These are phyloP conservation scores for Alloplasta piceator DNA, from an alignment of 2,888 invertebrate species.

Conservation along the genomic window DNA sequence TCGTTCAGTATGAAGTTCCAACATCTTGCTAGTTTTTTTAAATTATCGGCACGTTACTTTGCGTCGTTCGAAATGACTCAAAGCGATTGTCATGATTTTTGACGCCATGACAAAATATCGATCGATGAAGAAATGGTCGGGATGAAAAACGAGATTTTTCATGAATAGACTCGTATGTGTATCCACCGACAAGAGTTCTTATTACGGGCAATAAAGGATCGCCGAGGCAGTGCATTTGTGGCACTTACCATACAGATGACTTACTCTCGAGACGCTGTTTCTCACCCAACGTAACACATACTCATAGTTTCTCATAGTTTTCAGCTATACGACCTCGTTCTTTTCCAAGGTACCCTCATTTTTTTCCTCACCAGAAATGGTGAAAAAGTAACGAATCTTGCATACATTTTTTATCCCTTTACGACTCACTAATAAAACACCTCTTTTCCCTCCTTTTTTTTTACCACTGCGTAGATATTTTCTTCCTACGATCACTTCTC, in stretches of 20 bases:
- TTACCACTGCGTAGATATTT: not conserved
- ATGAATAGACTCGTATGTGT: not conserved
- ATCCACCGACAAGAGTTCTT: not conserved
- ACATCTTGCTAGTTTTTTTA: too few relatives aligned
- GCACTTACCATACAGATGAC: conserved; percentile 50
- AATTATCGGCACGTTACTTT: too few relatives aligned
- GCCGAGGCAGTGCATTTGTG: not conserved
- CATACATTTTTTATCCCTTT: not conserved
- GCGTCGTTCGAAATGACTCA: too few relatives aligned
- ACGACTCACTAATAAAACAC: conserved; percentile 2
- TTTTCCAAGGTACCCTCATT: not conserved
- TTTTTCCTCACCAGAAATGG: not conserved
- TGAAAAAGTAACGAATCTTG: conserved; percentile 25
- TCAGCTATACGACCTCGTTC: not conserved
- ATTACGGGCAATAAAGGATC: conserved; percentile 17
- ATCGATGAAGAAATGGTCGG: too few relatives aligned
- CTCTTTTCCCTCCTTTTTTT: conserved; percentile 11
- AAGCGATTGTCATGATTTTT: too few relatives aligned
- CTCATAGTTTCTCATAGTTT: not conserved
- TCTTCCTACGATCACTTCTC: too few relatives aligned
- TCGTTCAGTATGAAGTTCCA: not conserved
- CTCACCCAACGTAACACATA: conserved; percentile 1
- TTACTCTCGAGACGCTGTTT: conserved; percentile 37
- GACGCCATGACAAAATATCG: too few relatives aligned
- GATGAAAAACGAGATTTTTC: not conserved